These are phyloP conservation scores for Turritopsis dohrnii DNA, from an alignment of 30 jellyfish, hydroid and myxozoan species.

Conservation along the genomic window DNA sequence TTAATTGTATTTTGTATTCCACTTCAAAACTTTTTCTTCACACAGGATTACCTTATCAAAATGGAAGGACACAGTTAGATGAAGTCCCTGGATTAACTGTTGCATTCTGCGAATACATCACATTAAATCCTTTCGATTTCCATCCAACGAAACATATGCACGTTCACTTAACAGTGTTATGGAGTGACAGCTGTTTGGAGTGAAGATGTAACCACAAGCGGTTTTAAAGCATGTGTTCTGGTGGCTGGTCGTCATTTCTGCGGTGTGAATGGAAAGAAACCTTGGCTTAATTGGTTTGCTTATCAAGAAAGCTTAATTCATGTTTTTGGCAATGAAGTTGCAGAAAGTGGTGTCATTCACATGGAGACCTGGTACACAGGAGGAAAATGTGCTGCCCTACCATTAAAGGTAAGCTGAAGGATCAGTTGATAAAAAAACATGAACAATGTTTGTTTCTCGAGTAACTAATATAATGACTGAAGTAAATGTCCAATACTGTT, in stretches of 20 bases:
- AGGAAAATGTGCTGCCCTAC: slow-evolving; percentile 8
- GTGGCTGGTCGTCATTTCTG: slow-evolving; percentile 34
- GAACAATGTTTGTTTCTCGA: too few species aligned
- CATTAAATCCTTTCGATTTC: slow-evolving; percentile 5
- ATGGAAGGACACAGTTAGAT: slow-evolving; percentile 26
- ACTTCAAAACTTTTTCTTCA: neutral
- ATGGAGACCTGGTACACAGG: slow-evolving; percentile 34
- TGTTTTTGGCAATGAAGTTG: neutral
- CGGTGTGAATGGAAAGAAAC: neutral
- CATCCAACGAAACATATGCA: neutral
- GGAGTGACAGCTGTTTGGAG: slow-evolving; percentile 40
- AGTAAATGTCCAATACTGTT: too few species aligned
- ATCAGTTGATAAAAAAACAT: too few species aligned
- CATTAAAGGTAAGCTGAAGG: neutral
- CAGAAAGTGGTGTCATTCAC: neutral
- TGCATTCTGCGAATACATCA: slow-evolving; percentile 32
- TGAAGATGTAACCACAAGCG: slow-evolving; percentile 5
- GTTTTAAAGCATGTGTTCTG: slow-evolving; percentile 30
- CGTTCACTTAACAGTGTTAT: slow-evolving; percentile 10
- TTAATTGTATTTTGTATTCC: neutral
- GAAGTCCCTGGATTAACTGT: slow-evolving; percentile 28
- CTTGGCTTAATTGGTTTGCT: slow-evolving; percentile 25
- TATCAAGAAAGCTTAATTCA: neutral
- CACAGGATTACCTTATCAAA: slow-evolving; percentile 9
- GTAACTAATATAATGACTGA: too few species aligned